phyloP scores from a whole-genome alignment of 2,888 invertebrate species.

The Clunio marinus region DNA sequence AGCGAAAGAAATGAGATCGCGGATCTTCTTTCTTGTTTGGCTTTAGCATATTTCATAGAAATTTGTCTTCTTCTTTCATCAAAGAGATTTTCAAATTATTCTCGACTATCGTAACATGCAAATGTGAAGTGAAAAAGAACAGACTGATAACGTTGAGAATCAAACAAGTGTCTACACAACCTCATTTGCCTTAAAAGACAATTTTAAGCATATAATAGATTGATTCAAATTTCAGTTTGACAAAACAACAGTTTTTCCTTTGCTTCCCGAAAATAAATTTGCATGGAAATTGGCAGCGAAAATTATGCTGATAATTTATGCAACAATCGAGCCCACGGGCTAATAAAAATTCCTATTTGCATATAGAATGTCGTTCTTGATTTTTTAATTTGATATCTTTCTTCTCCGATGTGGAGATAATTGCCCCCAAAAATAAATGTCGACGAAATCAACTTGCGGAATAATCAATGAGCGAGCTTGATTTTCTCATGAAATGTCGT shows the following conservation, averaged over 20 bases:
- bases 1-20: constrained; percentile 15
- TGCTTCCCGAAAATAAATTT: constrained; percentile 20
- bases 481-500: not conserved
- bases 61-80: not conserved
- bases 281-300: constrained; percentile 36
- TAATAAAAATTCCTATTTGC: constrained; percentile 17
- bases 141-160: not conserved
- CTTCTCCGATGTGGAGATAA: not conserved
- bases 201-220: constrained; percentile 33
- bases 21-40: not conserved
- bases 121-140: not conserved
- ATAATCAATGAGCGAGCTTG: no score
- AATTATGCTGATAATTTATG: constrained; percentile 37
- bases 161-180: not conserved
- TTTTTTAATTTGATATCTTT: constrained; percentile 24
- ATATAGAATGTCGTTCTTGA: constrained; percentile 30
- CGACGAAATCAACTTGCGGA: not conserved
- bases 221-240: constrained; percentile 18
- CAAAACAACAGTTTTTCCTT: not conserved
- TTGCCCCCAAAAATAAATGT: not conserved
- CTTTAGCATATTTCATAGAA: not conserved
- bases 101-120: not conserved
- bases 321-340: constrained; percentile 8
- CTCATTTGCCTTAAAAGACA: not conserved
- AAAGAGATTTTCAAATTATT: not conserved